Evolutionary conservation across 2,113 vertebrate genomes (phyloP), one percentile per base, ranked within the genome.

Genomic region (Gadus chalcogrammus): DNA sequence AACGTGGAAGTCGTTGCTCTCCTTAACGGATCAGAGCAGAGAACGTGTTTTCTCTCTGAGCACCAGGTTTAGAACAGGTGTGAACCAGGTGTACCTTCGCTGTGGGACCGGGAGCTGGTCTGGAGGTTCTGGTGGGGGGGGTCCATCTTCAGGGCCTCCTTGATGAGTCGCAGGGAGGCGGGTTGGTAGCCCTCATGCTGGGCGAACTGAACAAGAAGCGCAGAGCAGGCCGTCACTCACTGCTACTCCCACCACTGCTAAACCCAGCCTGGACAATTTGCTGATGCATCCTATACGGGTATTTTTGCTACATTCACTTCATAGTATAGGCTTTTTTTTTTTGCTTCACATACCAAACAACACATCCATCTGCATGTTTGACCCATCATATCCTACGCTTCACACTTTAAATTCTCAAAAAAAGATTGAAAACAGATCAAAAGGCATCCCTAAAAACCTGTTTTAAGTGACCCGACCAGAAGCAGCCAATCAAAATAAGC

Each of bases 81-180:
- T 24, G 24, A 24, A 24, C 24, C 24, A 13, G 8, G 42, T 48
- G 42, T 85, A 91, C 89, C 88, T 86, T 91, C 84, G 20, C 82
- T 84, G 31, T 81, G 82, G 27, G 74, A 8, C 79, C 78, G 82
- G 65, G 84, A 84, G 71, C 66, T 71, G 52, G 75, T 3, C 24
- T 79, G 80, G 58, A 79, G 72, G 76, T 80, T 88, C 70, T 85
- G 84, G 76, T 65, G 87, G 65, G 85, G 81, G 1, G 68, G 82
- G 28, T 88, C 84, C 84, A 92, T 91, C 85, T 92, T 92, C 73
- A 93, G 79, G 38, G 90, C 92, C 67, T 92, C 92, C 70, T 91
- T 91, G 76, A 93, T 89, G 35, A 93, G 84, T 64, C 63, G 83
- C 15, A 92, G 88, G 64, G 92, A 93, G 27, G 91, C 85, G 0